Base-by-base conservation (phyloP, 2,797 vertebrate genomes). In the Morus bassanus region DNA sequence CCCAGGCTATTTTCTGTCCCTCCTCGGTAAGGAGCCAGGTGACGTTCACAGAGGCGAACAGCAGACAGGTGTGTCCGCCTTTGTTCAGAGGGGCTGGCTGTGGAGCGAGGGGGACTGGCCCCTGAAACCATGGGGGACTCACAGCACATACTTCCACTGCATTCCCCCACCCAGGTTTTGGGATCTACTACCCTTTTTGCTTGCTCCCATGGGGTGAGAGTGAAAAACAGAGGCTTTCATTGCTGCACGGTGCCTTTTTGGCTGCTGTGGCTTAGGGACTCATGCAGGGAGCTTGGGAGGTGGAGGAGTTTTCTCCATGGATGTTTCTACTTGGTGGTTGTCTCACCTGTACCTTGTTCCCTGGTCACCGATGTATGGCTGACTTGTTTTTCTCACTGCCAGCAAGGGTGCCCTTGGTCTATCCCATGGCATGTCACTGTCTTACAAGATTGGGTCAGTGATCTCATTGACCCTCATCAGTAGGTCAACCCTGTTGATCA, bases 1-100 rank as follows among this genome's bases (percentile, higher is more conserved):
- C 72, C 31, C 11, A 2, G 41, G 51, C 41, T 59, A 1, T 12
- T 46, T 24, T 72, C 27, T 61, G 14, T 45, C 53, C 11, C 50
- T 64, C 18, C n/a, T 75, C 46, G 6, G 2, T 22, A 27, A 50
- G 51, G 81, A 78, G 31, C 60, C 39, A 45, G 59, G 9, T 27
- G 86, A n/a, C 13, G 21, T 46, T 50, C 48, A 21, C 0, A 0
- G 48, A 67, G 57, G 16, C 1, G 3, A 43, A 33, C 31, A 61
- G 11, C 59, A 48, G 53, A 16, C 35, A 3, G 2, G 21, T 6
- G 15, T 41, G 24, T 25, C n/a, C 6, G 2, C 57, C 63, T 53
- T n/a, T 28, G 18, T 50, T 63, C 2, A 0, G 43, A 24, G 23
- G 7, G 6, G 8, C 14, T 60, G 73, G 37, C 70, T 33, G 30